Evolutionary conservation across 2,888 invertebrate species (phyloP).

Genomic region (Campoletis raptor): DNA sequence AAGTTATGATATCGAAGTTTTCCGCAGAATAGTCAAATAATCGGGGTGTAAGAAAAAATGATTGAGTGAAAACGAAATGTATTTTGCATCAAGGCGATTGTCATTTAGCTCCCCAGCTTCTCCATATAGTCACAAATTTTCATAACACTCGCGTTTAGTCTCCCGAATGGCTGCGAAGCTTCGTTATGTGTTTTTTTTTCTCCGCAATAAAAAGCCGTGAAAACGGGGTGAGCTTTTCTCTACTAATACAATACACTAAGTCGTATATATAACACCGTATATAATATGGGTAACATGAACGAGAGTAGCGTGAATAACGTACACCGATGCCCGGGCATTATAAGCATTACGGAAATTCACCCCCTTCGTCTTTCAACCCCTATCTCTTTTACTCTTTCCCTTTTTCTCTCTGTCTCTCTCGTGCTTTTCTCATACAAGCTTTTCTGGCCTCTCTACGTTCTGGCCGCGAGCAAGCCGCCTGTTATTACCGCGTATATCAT

Average conservation of each 20-base stretch:
- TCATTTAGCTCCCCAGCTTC: slow-evolving; percentile 23
- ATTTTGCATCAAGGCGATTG: slow-evolving; percentile 28
- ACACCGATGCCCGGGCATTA: slow-evolving; percentile 74
- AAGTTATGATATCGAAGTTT: slow-evolving; percentile 15
- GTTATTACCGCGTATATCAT: slow-evolving; percentile 83
- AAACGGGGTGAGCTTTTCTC: slow-evolving; percentile 70
- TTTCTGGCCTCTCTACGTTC: slow-evolving; percentile 65
- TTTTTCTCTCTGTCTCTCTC: slow-evolving; percentile 37
- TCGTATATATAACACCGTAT: slow-evolving; percentile 29
- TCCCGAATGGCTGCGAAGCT: slow-evolving; percentile 19
- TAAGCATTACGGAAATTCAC: slow-evolving; percentile 81
- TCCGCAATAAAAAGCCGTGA: slow-evolving; percentile 78
- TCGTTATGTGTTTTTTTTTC: slow-evolving; percentile 47
- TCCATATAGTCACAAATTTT: slow-evolving; percentile 37
- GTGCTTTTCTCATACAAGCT: slow-evolving; percentile 61
- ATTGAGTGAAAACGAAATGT: slow-evolving; percentile 13
- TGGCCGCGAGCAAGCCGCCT: slow-evolving; percentile 75
- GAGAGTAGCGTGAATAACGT: slow-evolving; percentile 67
- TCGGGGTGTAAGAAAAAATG: not conserved
- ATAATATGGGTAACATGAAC: slow-evolving; percentile 68
- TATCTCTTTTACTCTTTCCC: slow-evolving; percentile 26
- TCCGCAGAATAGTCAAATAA: not conserved
- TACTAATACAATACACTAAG: slow-evolving; percentile 62
- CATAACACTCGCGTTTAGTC: slow-evolving; percentile 53
- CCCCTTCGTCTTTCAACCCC: slow-evolving; percentile 75